Base-by-base conservation (phyloP, 2,797 vertebrate species). In the Xenops minutus region DNA sequence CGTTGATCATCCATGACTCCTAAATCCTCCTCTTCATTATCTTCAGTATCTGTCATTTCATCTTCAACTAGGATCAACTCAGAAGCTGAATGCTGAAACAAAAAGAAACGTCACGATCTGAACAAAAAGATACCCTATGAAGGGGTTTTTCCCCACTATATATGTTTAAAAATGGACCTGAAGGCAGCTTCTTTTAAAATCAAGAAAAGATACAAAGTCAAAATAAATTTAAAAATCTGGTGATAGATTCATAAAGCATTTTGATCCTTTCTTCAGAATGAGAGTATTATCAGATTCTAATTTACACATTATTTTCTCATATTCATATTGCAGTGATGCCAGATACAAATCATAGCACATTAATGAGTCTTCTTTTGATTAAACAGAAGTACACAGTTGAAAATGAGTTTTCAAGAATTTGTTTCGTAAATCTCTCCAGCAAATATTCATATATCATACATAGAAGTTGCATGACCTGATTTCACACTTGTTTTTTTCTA, bases 1-100 rank as follows among this genome's bases (percentile, higher is more conserved):
- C 99, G 98, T 84, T 99, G 99, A 89, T 99, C 99, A 76, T 99
- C 99, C 98, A 99, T 97, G 94, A 99, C 98, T 5, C 99, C 99
- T 94, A 99, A 96, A 93, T 99, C 99, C 82, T 99, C 98, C 95
- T 99, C 99, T 94, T 98, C 97, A 20, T 98, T 98, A 91, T 99
- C 99, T 97, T 99, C 99, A 9, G 97, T 98, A 89, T 99, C 99
- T 6, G 98, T 99, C 97, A 98, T 96, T 97, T 99, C 99, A 96
- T 99, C 99, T 85, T 98, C 98, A 30, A 97, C 98, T 92, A 98
- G 97, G 98, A 98, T 97, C 90, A 98, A 95, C 74, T 99, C 99
- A 85, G 98, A 97, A 90, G 97, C 96, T n/a, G 98, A 96, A 92
- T 95, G 97, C 98, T 99, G 97, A 95, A 97, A 98, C 23, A 51